A percentile compares a stretch with the other conserved stretches of the same genome.
Conservation (phyloP, 1,140 invertebrate species). For the Drosophila eugracilis region DNA sequence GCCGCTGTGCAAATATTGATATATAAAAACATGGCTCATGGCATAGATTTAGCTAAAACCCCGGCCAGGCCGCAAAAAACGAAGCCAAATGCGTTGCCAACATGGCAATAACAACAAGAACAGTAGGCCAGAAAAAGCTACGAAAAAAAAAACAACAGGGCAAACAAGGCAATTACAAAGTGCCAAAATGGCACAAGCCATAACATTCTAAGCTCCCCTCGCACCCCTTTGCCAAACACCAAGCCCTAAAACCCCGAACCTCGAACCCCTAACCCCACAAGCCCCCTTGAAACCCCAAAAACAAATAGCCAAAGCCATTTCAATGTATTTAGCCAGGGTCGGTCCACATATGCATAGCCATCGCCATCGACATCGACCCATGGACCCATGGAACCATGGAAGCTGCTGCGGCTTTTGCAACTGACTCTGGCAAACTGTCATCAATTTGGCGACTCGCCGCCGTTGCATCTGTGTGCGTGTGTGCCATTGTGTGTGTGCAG, state of each 20-base stretch:
- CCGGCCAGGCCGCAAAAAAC: slow-evolving; percentile 50
- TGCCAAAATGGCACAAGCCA: slow-evolving; percentile 80
- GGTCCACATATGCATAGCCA: slow-evolving; percentile 71
- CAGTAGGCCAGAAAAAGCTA: slow-evolving; percentile 42
- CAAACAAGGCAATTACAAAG: slow-evolving; percentile 82
- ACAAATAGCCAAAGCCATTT: slow-evolving; percentile 80
- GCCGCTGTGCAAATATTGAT: slow-evolving; percentile 68
- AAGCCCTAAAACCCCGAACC: too few species aligned
- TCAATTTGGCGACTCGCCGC: slow-evolving; percentile 70
- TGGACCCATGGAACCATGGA: slow-evolving; percentile 35
- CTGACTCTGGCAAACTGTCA: slow-evolving; percentile 78
- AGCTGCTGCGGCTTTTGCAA: slow-evolving; percentile 77
- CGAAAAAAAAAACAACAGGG: slow-evolving; percentile 57
- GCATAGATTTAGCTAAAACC: slow-evolving; percentile 68
- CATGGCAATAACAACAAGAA: slow-evolving; percentile 66
- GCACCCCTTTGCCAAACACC: not conserved
- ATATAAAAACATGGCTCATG: slow-evolving; percentile 73
- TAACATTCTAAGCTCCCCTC: slow-evolving; percentile 56
- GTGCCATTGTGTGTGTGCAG: slow-evolving; percentile 25
- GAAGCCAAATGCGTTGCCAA: slow-evolving; percentile 69
- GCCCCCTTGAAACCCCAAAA: slow-evolving; percentile 56
- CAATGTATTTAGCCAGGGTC: slow-evolving; percentile 77
- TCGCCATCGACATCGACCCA: slow-evolving; percentile 21
- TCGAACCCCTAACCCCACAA: too few species aligned
- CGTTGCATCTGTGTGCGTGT: slow-evolving; percentile 28